Percentiles rank a stretch among this genome's conserved stretches.
phyloP scores from a whole-genome alignment of 37 sponge, comb jelly and placozoan species.

The Eunapius fragilis region DNA sequence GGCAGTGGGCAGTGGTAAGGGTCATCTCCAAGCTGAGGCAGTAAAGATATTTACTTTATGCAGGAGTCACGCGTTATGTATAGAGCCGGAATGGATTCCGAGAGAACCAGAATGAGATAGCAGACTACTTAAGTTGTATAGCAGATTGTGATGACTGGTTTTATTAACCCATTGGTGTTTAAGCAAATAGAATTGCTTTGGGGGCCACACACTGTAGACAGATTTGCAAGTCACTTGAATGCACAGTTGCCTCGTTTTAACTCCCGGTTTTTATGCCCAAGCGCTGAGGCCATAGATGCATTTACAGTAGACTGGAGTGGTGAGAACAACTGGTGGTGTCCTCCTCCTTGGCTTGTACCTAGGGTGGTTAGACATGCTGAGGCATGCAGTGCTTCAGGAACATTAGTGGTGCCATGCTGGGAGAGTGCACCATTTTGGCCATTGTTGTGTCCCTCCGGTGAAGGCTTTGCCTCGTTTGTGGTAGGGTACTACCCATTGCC shows the following conservation, averaged over 20 bases:
- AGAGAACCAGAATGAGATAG: constrained; percentile 20
- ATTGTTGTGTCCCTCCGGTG: constrained; percentile 15
- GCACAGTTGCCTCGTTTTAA: constrained; percentile 26
- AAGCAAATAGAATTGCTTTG: constrained; percentile 16
- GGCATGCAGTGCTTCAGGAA: constrained; percentile 19
- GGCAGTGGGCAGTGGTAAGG: constrained; percentile 10
- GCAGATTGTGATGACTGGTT: constrained; percentile 50
- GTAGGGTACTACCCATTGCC: neutral
- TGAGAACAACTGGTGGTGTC: constrained; percentile 44
- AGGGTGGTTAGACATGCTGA: constrained; percentile 28
- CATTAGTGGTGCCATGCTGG: constrained; percentile 48
- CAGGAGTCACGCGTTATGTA: neutral
- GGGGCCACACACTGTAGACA: constrained; percentile 58
- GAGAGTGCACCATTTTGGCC: constrained; percentile 52
- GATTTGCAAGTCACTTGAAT: constrained; percentile 25
- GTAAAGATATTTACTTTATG: constrained; percentile 12
- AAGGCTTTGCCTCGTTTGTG: constrained; percentile 22
- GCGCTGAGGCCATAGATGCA: constrained; percentile 40
- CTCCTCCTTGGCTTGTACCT: constrained; percentile 29
- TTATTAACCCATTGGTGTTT: constrained; percentile 16
- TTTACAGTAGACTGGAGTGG: constrained; percentile 47
- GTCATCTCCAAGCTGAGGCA: constrained; percentile 21
- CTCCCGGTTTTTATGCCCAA: constrained; percentile 26
- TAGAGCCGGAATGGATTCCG: constrained; percentile 46
- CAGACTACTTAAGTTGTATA: constrained; percentile 36